A percentile compares a stretch with the other conserved stretches of the same genome.
Evolutionary conservation across 1,140 invertebrate genomes (phyloP).

Genomic region (Drosophila leontia): DNA sequence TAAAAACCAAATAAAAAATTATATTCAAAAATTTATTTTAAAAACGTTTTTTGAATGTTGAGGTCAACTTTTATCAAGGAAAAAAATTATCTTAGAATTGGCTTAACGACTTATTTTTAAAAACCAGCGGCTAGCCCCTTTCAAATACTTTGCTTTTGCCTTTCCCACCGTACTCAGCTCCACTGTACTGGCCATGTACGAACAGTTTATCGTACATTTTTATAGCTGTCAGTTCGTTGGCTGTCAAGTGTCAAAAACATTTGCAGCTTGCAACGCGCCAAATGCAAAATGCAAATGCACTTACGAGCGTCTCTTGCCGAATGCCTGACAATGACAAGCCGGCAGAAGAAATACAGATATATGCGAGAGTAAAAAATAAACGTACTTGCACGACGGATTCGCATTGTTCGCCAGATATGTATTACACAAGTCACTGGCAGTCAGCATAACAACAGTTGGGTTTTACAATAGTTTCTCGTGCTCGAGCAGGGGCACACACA

Average conservation of each 20-base stretch:
- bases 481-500: conserved; percentile 29
- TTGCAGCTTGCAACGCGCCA: conserved; percentile 62
- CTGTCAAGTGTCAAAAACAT: conserved; percentile 81
- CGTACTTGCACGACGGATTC: conserved; percentile 55
- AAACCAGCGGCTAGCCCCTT: neutral
- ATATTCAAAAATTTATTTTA: no score
- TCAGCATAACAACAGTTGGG: conserved; percentile 37
- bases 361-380: conserved; percentile 25
- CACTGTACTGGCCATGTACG: conserved; percentile 44
- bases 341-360: conserved; percentile 51
- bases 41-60: no score
- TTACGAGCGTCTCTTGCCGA: conserved; percentile 60
- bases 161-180: neutral
- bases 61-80: no score
- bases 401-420: conserved; percentile 75
- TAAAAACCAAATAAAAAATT: no score
- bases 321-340: conserved; percentile 75
- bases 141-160: neutral
- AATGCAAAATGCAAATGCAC: conserved; percentile 75
- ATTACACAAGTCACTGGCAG: conserved; percentile 69
- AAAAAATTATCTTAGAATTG: neutral
- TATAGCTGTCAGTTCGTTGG: conserved; percentile 75
- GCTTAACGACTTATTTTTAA: neutral
- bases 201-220: conserved; percentile 63
- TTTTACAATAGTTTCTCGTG: conserved; percentile 53